Evolutionary conservation across 2,888 invertebrate species (phyloP), one percentile per base, ranked within the genome.

Genomic region (Pollenia amentaria): DNA sequence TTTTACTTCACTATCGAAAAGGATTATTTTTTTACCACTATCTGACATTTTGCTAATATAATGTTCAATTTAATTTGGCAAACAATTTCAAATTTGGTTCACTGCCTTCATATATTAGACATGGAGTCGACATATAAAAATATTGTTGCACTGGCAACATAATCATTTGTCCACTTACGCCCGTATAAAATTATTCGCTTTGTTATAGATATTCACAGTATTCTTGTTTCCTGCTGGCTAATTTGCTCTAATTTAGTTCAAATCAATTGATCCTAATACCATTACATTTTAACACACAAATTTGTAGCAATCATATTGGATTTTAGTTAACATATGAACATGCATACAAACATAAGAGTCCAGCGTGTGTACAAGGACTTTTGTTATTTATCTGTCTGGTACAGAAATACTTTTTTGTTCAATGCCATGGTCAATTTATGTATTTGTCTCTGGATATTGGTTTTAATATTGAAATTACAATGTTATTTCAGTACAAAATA

Each of bases 401-500:
- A n/a, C 57, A 1, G 38, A 60, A 21, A 44, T n/a, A 11, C 60
- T 42, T 57, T 4, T 44, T 29, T 73, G 42, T 53, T 67, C n/a
- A 55, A 29, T 77, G 67, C 57, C 77, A 77, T 67, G 77, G 44
- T 67, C 67, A 57, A 38, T 57, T 65, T 16, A 38, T 46, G 18
- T 21, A 55, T 10, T 29, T 57, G n/a, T 65, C 16, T 40, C 62
- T 40, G 62, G 44, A 12, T 29, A 44, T n/a, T 44, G 46, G 40
- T 57, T 73, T 73, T 40, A 9, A 29, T 29, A 40, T 51, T 65
- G 53, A 72, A 65, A 65, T 40, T 38, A 51, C 62, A 57, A 48
- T 70, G 70, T 70, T 57, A 70, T 76, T 82, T 62, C 55, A 53
- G 18, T 48, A 46, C 38, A 57, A 77, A 72, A 48, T 29, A 29